Percentiles rank a stretch among this genome's conserved stretches.
Conservation (phyloP, 2,888 invertebrate species). For the Caenorhabditis macrosperma region DNA sequence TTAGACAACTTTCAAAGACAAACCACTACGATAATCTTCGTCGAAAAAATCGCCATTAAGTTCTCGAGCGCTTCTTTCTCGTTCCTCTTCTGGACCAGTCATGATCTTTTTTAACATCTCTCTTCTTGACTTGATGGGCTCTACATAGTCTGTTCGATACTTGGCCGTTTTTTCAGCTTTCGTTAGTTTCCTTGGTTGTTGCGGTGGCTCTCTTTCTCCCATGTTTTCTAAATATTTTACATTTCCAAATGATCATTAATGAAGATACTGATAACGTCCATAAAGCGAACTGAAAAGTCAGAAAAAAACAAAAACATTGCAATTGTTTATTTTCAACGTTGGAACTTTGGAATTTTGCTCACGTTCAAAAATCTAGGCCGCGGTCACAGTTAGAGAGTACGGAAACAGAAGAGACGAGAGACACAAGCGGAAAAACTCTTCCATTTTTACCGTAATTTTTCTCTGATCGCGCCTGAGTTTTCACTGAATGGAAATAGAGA, state of each 20-base stretch:
- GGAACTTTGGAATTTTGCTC: too few relatives aligned
- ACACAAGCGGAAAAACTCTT: neutral
- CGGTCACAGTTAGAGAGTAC: neutral
- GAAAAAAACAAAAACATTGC: too few relatives aligned
- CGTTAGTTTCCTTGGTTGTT: conserved; percentile 30
- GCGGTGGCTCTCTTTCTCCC: too few relatives aligned
- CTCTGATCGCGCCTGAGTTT: too few relatives aligned
- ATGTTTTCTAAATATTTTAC: too few relatives aligned
- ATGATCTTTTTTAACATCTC: conserved; percentile 43
- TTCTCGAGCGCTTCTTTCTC: neutral
- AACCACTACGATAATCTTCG: conserved; percentile 10
- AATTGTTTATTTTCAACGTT: too few relatives aligned
- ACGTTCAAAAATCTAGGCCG: neutral
- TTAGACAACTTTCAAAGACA: neutral
- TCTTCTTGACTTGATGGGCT: conserved; percentile 52
- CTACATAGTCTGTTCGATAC: conserved; percentile 35
- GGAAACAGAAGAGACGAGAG: neutral
- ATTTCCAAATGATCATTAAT: too few relatives aligned
- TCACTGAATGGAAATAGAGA: too few relatives aligned
- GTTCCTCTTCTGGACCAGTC: neutral
- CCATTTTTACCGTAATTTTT: neutral
- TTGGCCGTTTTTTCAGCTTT: conserved; percentile 56
- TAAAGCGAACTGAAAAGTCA: too few relatives aligned
- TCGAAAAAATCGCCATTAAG: neutral
- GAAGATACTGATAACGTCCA: too few relatives aligned